Conservation (phyloP, 2,888 invertebrate genomes). For the Diloba caeruleocephala region DNA sequence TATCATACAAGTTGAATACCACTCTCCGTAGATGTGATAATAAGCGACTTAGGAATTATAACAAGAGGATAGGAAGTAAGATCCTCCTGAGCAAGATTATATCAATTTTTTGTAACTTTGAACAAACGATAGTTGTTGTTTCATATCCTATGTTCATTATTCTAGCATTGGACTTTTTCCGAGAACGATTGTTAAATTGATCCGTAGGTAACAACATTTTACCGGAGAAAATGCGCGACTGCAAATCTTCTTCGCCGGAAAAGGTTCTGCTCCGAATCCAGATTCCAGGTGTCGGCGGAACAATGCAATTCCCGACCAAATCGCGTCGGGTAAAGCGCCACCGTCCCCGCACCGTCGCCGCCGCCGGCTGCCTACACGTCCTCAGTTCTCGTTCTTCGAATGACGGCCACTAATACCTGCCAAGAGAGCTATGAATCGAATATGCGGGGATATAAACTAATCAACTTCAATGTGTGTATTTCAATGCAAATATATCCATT, state of each 20-base stretch:
- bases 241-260: constrained; percentile 68
- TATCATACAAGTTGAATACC: too few species aligned
- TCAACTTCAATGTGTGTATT: constrained; percentile 12
- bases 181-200: constrained; percentile 42
- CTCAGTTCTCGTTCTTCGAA: constrained; percentile 37
- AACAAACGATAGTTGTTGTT: constrained; percentile 24
- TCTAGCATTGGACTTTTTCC: constrained; percentile 24
- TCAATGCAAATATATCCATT: constrained; percentile 10
- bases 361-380: constrained; percentile 28
- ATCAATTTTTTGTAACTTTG: too few species aligned
- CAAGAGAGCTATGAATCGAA: constrained; percentile 49
- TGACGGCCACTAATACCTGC: constrained; percentile 55
- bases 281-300: constrained; percentile 83
- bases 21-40: too few species aligned
- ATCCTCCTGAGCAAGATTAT: too few species aligned
- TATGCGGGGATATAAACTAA: constrained; percentile 31
- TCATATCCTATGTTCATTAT: constrained; percentile 25
- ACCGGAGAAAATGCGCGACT: constrained; percentile 54
- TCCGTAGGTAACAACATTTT: constrained; percentile 52
- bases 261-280: constrained; percentile 77
- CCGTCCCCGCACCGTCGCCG: constrained; percentile 5
- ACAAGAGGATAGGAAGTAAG: too few species aligned
- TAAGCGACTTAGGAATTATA: too few species aligned
- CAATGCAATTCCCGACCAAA: constrained; percentile 85
- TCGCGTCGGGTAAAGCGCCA: constrained; percentile 62